These are phyloP conservation scores for Cheilinus undulatus DNA, from an alignment of 2,113 vertebrate genomes.

Conservation along the genomic window DNA sequence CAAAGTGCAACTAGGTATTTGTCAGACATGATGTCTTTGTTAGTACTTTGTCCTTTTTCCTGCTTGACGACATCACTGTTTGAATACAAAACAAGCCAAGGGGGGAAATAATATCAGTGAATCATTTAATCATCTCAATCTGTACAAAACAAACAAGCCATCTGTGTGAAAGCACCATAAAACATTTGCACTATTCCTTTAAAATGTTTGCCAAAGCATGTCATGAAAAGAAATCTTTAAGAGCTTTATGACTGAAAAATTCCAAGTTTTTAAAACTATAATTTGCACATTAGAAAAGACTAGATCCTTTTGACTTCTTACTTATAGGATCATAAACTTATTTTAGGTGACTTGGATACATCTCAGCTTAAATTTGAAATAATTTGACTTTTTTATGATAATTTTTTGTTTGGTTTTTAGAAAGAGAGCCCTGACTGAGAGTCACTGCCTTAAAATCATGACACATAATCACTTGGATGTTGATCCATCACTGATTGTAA, in stretches of 20 bases:
- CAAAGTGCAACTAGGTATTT: too few species aligned
- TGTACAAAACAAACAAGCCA: too few species aligned
- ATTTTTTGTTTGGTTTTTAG: neutral
- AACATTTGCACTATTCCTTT: constrained; percentile 36
- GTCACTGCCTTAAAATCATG: neutral
- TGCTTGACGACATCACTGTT: too few species aligned
- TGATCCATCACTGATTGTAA: neutral
- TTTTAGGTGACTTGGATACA: neutral
- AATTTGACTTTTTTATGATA: too few species aligned
- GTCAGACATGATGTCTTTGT: too few species aligned
- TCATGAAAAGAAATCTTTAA: neutral
- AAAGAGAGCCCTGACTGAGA: neutral
- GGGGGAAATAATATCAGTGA: too few species aligned
- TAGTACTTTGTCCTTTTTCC: too few species aligned
- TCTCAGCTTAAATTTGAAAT: neutral
- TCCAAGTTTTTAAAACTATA: neutral
- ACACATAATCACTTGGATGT: neutral
- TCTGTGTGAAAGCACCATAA: too few species aligned
- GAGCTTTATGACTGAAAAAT: neutral
- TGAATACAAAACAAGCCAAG: too few species aligned
- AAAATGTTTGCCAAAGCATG: constrained; percentile 43
- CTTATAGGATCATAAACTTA: neutral
- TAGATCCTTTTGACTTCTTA: neutral
- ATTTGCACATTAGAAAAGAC: neutral
- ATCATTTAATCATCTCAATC: too few species aligned